phyloP scores from a whole-genome alignment of 2,113 vertebrate genomes.

The Sylvilagus bachmani region DNA sequence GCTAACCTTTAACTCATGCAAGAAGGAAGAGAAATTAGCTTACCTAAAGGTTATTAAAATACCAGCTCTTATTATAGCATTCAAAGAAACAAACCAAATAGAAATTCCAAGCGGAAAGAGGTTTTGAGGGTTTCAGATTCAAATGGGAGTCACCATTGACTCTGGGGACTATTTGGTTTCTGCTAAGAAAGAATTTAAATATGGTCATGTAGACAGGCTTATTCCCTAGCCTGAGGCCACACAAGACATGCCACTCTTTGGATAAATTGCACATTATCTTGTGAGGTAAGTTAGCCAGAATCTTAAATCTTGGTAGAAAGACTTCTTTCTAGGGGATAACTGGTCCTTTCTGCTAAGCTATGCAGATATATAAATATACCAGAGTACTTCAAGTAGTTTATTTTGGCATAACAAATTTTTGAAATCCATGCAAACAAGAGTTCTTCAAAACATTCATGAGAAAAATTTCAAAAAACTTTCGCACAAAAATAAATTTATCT shows the following conservation, averaged over 20 bases:
- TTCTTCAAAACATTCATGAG: too few species aligned
- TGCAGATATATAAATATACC: neutral
- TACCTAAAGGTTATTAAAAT: constrained; percentile 26
- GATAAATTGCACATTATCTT: neutral
- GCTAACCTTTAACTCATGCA: neutral
- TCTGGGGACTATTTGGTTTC: neutral
- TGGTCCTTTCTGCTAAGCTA: neutral
- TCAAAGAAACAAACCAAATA: constrained; percentile 44
- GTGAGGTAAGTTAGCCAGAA: neutral
- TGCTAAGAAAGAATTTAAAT: neutral
- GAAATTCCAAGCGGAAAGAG: constrained; percentile 28
- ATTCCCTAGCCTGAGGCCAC: neutral
- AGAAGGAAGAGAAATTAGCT: neutral
- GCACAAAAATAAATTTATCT: too few species aligned
- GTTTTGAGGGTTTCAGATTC: neutral
- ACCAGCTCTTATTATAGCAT: neutral
- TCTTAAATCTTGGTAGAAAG: neutral
- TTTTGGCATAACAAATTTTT: too few species aligned
- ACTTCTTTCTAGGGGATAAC: neutral
- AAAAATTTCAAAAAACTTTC: too few species aligned
- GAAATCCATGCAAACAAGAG: too few species aligned
- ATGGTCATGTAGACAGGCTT: neutral
- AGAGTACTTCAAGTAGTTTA: too few species aligned
- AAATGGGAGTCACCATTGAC: neutral
- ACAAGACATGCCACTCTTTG: neutral